Percentiles rank a stretch among this genome's conserved stretches.
These are phyloP conservation scores for Agrilus planipennis DNA, from an alignment of 1,140 invertebrate genomes.

Conservation along the genomic window DNA sequence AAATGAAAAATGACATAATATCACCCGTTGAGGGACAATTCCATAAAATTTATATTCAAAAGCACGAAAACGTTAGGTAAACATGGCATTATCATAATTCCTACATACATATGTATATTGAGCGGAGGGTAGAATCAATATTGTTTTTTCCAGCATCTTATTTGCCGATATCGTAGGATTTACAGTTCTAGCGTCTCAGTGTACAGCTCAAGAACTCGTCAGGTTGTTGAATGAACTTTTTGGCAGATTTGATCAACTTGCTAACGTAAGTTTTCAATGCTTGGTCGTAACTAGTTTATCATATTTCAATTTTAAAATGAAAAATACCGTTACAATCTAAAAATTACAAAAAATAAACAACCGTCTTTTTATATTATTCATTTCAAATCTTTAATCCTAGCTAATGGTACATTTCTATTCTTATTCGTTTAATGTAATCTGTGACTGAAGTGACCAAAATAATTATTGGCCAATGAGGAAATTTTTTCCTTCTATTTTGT, in stretches of 20 bases:
- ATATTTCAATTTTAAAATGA: too few relatives aligned
- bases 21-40: slow-evolving; percentile 83
- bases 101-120: too few relatives aligned
- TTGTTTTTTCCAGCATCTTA: slow-evolving; percentile 58
- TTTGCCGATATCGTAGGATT: slow-evolving; percentile 96
- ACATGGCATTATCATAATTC: slow-evolving; percentile 14
- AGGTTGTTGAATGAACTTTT: slow-evolving; percentile 88
- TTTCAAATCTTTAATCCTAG: too few relatives aligned
- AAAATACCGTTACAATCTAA: too few relatives aligned
- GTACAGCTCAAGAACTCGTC: slow-evolving; percentile 63
- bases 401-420: too few relatives aligned
- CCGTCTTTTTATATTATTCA: too few relatives aligned
- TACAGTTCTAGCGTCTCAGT: slow-evolving; percentile 80
- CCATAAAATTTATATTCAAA: slow-evolving; percentile 93
- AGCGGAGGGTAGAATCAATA: not conserved
- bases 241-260: slow-evolving; percentile 85
- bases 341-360: too few relatives aligned
- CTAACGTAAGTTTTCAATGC: slow-evolving; percentile 59
- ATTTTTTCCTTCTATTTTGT: too few relatives aligned
- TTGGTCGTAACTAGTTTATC: too few relatives aligned
- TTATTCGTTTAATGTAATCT: too few relatives aligned
- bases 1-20: slow-evolving; percentile 90
- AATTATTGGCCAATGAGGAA: too few relatives aligned
- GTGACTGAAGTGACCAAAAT: too few relatives aligned
- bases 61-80: slow-evolving; percentile 88